Conservation (phyloP, 2,113 vertebrate species). For the Siniperca knerii region DNA sequence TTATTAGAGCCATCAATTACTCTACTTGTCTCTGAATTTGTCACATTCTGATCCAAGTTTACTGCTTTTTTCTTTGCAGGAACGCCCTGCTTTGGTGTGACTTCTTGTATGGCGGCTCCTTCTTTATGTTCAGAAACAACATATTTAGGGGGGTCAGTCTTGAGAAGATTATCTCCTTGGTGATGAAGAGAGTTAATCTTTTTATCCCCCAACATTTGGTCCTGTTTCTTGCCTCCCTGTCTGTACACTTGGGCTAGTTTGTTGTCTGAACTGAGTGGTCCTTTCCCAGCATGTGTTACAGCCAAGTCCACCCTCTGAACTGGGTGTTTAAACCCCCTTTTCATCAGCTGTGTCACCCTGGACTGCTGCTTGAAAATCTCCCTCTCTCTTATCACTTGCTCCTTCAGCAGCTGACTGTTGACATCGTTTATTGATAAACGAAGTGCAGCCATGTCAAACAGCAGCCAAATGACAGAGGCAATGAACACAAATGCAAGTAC, state of each 20-base stretch:
- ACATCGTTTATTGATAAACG: slow-evolving; percentile 88
- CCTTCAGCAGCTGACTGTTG: slow-evolving; percentile 81
- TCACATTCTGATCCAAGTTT: slow-evolving; percentile 32
- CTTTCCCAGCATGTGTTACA: slow-evolving; percentile 8
- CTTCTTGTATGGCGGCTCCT: not conserved
- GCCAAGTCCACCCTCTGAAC: slow-evolving; percentile 60
- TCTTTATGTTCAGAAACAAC: not conserved
- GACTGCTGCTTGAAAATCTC: slow-evolving; percentile 46
- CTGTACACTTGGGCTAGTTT: slow-evolving; percentile 69
- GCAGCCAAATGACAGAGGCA: slow-evolving; percentile 92
- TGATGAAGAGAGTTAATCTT: not conserved
- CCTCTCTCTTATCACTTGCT: slow-evolving; percentile 75
- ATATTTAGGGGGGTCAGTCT: not conserved
- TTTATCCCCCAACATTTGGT: not conserved
- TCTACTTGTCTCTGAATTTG: slow-evolving; percentile 7
- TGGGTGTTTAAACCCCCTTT: slow-evolving; percentile 62
- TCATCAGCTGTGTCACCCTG: slow-evolving; percentile 21
- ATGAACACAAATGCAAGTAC: slow-evolving; percentile 90
- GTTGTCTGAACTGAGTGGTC: not conserved
- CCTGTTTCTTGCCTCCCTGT: slow-evolving; percentile 6
- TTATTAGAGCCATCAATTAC: not conserved
- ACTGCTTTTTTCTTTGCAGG: slow-evolving; percentile 52
- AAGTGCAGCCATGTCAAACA: slow-evolving; percentile 96
- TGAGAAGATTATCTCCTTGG: not conserved
- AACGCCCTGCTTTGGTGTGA: slow-evolving; percentile 14